A percentile compares a stretch with the other conserved stretches of the same genome.
phyloP scores from a whole-genome alignment of 1,140 invertebrate species.

The Diploscapter pachys region DNA sequence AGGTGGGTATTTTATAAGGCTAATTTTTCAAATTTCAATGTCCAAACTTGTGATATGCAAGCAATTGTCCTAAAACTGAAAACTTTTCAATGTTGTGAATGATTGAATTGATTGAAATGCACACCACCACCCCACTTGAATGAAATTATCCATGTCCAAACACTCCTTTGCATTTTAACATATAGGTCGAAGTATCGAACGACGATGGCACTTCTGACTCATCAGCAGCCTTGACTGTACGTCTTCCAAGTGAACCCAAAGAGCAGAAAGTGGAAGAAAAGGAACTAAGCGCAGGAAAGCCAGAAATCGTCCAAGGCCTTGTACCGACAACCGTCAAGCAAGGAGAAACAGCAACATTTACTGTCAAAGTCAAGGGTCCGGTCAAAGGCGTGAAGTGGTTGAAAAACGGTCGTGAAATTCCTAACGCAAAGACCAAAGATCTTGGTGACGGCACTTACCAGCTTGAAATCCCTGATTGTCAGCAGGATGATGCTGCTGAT shows the following conservation, averaged over 20 bases:
- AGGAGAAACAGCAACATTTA: too few species aligned
- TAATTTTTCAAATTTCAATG: not conserved
- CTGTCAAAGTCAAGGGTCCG: slow-evolving; percentile 22
- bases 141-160: too few species aligned
- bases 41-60: not conserved
- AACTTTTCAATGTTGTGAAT: not conserved
- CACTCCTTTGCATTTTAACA: slow-evolving; percentile 31
- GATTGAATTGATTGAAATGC: not conserved
- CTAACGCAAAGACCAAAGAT: slow-evolving; percentile 47
- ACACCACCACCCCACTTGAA: too few species aligned
- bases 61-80: not conserved
- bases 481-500: slow-evolving; percentile 60
- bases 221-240: slow-evolving; percentile 47
- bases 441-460: slow-evolving; percentile 57
- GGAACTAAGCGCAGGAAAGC: not conserved
- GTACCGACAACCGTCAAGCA: too few species aligned
- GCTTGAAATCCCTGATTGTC: slow-evolving; percentile 61
- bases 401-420: slow-evolving; percentile 51
- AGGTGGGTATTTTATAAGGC: slow-evolving; percentile 46
- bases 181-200: slow-evolving; percentile 57
- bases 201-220: slow-evolving; percentile 50
- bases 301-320: not conserved
- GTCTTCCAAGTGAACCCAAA: slow-evolving; percentile 31
- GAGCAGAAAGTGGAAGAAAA: not conserved
- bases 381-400: slow-evolving; percentile 52